These are phyloP conservation scores for Brotogeris chrysoptera DNA, from an alignment of 2,797 vertebrate species.

Conservation along the genomic window DNA sequence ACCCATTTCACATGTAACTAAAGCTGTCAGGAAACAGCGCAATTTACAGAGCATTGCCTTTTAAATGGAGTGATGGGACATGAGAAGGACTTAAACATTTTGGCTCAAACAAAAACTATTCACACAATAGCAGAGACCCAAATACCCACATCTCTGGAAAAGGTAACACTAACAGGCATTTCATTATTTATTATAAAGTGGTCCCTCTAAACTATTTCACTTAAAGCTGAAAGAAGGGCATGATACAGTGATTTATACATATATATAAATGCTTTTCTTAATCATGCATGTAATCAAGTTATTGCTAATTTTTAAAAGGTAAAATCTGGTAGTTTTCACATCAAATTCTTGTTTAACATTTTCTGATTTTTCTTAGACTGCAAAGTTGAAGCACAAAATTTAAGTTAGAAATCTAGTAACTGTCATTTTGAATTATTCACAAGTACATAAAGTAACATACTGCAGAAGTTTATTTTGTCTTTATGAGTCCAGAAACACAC, in stretches of 20 bases:
- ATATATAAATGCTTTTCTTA: background rate
- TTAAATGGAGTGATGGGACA: constrained; percentile 52
- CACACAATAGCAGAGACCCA: background rate
- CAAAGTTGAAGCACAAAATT: background rate
- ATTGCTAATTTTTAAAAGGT: background rate
- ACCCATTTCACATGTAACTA: constrained; percentile 43
- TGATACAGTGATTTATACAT: background rate
- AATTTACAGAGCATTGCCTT: constrained; percentile 55
- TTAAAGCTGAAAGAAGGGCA: background rate
- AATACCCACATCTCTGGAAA: background rate
- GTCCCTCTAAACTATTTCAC: background rate
- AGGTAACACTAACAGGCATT: background rate
- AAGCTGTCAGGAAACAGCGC: constrained; percentile 59
- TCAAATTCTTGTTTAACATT: constrained; percentile 5
- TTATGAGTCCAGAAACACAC: background rate
- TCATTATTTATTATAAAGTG: background rate
- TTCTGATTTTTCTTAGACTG: background rate
- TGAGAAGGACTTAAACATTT: constrained; percentile 47
- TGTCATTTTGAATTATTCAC: constrained; percentile 26
- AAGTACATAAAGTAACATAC: background rate
- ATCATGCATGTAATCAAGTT: background rate
- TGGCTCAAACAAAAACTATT: constrained; percentile 7
- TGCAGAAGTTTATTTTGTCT: constrained; percentile 12
- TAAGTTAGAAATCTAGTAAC: constrained; percentile 16
- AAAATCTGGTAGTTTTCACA: background rate